These are phyloP conservation scores for Sakesphorus luctuosus DNA, from an alignment of 2,113 vertebrate species.

Conservation along the genomic window DNA sequence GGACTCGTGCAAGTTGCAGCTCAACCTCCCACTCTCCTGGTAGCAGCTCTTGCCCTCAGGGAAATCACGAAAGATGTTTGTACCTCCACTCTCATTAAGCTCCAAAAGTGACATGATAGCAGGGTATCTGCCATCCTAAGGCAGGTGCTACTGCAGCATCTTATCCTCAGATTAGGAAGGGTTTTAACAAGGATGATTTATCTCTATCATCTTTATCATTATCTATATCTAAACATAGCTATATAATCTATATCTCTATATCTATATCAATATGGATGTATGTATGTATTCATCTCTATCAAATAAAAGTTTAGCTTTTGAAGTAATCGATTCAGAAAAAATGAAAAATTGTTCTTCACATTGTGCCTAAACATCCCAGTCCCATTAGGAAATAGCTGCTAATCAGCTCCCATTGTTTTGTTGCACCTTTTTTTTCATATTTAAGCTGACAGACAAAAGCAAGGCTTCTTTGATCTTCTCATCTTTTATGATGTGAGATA, in stretches of 20 bases:
- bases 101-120: background rate
- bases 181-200: background rate
- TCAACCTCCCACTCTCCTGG: background rate
- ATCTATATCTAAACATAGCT: background rate
- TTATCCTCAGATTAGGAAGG: background rate
- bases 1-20: background rate
- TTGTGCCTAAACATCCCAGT: background rate
- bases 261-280: background rate
- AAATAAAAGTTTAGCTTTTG: background rate
- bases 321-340: fast-evolving
- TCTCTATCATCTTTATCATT: background rate
- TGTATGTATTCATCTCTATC: background rate
- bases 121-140: background rate
- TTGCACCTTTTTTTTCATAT: background rate
- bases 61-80: background rate
- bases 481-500: background rate
- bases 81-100: background rate
- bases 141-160: background rate
- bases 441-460: background rate
- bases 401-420: background rate
- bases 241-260: background rate
- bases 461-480: background rate
- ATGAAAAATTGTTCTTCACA: fast-evolving
- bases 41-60: background rate
- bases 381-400: background rate